These are phyloP conservation scores for Osmerus mordax DNA, from an alignment of 2,113 vertebrate species.

Conservation along the genomic window DNA sequence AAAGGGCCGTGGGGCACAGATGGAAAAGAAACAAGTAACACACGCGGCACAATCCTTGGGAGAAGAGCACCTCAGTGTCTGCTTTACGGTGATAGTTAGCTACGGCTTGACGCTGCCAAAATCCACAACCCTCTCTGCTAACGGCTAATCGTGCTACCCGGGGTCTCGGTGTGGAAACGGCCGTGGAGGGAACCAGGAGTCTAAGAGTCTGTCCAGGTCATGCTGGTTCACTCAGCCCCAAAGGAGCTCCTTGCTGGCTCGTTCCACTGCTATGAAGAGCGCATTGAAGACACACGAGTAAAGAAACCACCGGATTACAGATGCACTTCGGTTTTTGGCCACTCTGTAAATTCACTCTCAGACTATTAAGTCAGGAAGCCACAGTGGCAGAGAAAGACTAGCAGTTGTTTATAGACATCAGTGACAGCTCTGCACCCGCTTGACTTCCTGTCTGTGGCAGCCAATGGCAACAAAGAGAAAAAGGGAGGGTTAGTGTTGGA, in stretches of 20 bases:
- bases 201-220: conserved; percentile 2
- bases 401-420: conserved; percentile 26
- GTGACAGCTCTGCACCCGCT: conserved; percentile 21
- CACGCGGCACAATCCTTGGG: conserved; percentile 1
- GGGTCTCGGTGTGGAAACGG: conserved; percentile 3
- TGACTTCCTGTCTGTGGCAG: conserved; percentile 9
- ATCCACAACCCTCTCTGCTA: conserved; percentile 2
- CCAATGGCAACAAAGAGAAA: conserved; percentile 27
- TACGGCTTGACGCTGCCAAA: conserved; percentile 20
- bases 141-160: not conserved
- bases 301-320: no score
- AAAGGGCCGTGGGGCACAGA: no score
- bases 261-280: not conserved
- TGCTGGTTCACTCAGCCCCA: conserved; percentile 22
- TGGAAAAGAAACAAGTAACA: no score
- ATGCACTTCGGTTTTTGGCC: no score
- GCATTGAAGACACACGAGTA: not conserved
- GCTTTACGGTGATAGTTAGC: conserved; percentile 46
- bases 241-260: not conserved
- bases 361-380: not conserved
- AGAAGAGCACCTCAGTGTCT: conserved; percentile 32
- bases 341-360: not conserved
- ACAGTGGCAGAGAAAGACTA: conserved; percentile 2
- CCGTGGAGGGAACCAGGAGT: not conserved
- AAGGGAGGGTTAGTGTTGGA: conserved; percentile 3